These are phyloP conservation scores for Dione vanillae DNA, from an alignment of 2,888 invertebrate species.

Conservation along the genomic window DNA sequence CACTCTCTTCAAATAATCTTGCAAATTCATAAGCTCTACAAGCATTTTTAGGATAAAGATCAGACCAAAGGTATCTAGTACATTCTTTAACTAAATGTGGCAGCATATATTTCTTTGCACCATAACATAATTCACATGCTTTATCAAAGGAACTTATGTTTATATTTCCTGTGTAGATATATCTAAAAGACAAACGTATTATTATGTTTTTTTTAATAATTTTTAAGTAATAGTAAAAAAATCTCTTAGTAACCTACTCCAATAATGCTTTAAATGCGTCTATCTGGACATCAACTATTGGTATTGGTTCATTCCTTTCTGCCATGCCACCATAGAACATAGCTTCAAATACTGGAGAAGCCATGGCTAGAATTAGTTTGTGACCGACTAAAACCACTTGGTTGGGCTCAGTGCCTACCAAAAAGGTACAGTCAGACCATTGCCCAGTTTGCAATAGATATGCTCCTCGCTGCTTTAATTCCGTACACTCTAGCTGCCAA, in stretches of 20 bases:
- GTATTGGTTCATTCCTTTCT: conserved; percentile 90
- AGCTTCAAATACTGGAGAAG: conserved; percentile 94
- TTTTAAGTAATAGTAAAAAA: neutral
- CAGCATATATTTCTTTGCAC: conserved; percentile 94
- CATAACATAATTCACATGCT: conserved; percentile 94
- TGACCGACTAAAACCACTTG: conserved; percentile 90
- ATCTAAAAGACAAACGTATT: conserved; percentile 75
- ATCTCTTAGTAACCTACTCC: conserved; percentile 80
- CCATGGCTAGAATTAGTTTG: conserved; percentile 92
- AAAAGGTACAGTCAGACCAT: conserved; percentile 93
- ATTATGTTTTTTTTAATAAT: neutral
- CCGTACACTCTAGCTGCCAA: conserved; percentile 90
- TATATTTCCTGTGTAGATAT: conserved; percentile 92
- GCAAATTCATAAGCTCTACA: conserved; percentile 95
- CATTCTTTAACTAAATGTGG: conserved; percentile 93
- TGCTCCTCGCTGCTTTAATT: conserved; percentile 89
- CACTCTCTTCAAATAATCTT: conserved; percentile 92
- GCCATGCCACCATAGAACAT: conserved; percentile 95
- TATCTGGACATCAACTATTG: conserved; percentile 92
- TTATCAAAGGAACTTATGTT: conserved; percentile 92
- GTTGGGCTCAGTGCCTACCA: conserved; percentile 91
- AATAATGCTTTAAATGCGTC: conserved; percentile 93
- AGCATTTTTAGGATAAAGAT: conserved; percentile 90
- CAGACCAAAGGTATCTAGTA: conserved; percentile 92
- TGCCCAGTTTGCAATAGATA: conserved; percentile 90